phyloP scores from a whole-genome alignment of 2,113 vertebrate genomes.

The Phodopus roborovskii region DNA sequence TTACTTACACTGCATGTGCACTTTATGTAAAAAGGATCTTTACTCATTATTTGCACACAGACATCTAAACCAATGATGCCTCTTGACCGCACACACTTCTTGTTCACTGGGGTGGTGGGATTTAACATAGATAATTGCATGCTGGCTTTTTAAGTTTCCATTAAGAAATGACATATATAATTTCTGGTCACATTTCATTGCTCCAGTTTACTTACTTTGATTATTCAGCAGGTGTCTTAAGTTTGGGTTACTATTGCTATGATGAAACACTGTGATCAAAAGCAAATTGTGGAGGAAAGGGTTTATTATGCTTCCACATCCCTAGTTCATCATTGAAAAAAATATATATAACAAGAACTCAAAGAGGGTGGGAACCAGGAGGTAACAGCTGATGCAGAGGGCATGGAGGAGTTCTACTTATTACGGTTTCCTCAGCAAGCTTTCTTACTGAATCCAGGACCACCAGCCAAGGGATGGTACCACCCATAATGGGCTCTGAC shows the following conservation, averaged over 20 bases:
- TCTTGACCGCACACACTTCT: background rate
- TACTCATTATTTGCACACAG: background rate
- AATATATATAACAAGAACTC: background rate
- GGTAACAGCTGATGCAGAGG: background rate
- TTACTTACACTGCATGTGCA: background rate
- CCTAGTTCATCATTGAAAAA: background rate
- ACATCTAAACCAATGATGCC: background rate
- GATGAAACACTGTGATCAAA: background rate
- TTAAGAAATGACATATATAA: background rate
- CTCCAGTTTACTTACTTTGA: background rate
- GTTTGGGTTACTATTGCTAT: background rate
- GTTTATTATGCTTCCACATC: background rate
- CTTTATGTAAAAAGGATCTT: background rate
- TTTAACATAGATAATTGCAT: background rate
- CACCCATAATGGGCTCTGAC: background rate
- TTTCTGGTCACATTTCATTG: slow-evolving; percentile 17
- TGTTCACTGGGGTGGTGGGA: background rate
- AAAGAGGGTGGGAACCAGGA: background rate
- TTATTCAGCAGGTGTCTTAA: background rate
- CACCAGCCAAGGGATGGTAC: background rate
- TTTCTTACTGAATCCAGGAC: background rate
- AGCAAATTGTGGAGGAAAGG: background rate
- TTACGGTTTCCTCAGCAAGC: background rate
- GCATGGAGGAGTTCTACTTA: background rate
- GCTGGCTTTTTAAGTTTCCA: background rate